A percentile compares a stretch with the other conserved stretches of the same genome.
Evolutionary conservation across 2,113 vertebrate species (phyloP).

Genomic region (Aegithalos caudatus): DNA sequence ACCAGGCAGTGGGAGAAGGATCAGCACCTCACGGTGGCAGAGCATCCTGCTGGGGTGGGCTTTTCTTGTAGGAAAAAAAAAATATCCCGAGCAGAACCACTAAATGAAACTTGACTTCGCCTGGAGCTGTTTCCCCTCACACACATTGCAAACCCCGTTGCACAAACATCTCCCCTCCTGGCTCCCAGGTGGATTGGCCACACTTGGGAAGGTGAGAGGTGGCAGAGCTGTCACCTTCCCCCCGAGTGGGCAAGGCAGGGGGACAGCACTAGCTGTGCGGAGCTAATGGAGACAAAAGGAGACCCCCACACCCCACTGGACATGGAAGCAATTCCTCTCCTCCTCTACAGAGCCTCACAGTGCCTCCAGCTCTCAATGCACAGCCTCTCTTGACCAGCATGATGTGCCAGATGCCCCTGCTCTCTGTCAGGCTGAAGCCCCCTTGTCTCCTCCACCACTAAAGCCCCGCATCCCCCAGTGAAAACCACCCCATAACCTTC

Average conservation of each 20-base stretch:
- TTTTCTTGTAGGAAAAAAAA: background rate
- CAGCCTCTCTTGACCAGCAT: accelerated
- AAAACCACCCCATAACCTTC: background rate
- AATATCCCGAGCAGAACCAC: background rate
- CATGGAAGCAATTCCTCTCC: background rate
- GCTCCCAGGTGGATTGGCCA: background rate
- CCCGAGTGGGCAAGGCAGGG: accelerated
- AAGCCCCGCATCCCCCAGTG: accelerated
- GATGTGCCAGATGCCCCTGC: background rate
- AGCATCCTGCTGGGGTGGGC: background rate
- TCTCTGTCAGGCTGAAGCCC: background rate
- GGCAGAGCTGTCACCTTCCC: background rate
- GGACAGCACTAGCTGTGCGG: background rate
- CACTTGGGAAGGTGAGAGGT: background rate
- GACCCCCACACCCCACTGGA: background rate
- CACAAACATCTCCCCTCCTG: background rate
- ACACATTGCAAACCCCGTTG: background rate
- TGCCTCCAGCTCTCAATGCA: background rate
- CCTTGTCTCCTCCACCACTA: background rate
- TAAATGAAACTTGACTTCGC: background rate
- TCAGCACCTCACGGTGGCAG: accelerated
- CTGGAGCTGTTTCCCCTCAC: background rate
- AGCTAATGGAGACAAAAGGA: background rate
- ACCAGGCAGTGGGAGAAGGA: background rate
- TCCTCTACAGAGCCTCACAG: background rate